Evolutionary conservation across 1,140 invertebrate genomes (phyloP).

Genomic region (Drosophila subobscura): DNA sequence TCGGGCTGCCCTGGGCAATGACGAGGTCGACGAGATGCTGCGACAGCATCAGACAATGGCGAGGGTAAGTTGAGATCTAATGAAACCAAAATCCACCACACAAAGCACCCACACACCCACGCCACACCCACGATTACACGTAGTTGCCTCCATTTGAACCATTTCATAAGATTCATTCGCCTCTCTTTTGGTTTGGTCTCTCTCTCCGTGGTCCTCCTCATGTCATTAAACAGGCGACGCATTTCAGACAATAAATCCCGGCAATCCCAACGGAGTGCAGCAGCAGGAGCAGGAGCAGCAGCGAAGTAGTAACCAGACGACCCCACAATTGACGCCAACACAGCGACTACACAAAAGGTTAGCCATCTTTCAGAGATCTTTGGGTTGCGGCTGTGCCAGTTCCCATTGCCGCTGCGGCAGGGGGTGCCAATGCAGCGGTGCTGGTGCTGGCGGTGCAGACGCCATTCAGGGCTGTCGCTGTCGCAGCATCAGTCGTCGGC

Average conservation of each 20-base stretch:
- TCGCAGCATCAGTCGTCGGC: constrained; percentile 1
- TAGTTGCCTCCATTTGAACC: constrained; percentile 40
- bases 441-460: neutral
- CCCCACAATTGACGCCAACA: constrained; percentile 9
- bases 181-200: constrained; percentile 17
- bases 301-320: constrained; percentile 6
- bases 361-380: constrained; percentile 48
- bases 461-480: neutral
- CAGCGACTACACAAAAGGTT: constrained; percentile 75
- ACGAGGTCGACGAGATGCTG: constrained; percentile 73
- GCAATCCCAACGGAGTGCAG: constrained; percentile 7
- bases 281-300: constrained; percentile 18
- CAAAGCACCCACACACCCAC: constrained; percentile 12
- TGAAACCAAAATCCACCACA: neutral
- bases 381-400: constrained; percentile 46
- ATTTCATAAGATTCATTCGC: constrained; percentile 64
- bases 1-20: constrained; percentile 70
- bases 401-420: constrained; percentile 51
- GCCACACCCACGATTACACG: constrained; percentile 5
- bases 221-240: constrained; percentile 83
- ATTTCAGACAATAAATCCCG: constrained; percentile 77
- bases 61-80: constrained; percentile 54
- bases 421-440: constrained; percentile 37
- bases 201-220: constrained; percentile 33
- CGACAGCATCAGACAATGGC: constrained; percentile 56